Conservation (phyloP, 2,888 invertebrate genomes). For the Frankliniella fusca region DNA sequence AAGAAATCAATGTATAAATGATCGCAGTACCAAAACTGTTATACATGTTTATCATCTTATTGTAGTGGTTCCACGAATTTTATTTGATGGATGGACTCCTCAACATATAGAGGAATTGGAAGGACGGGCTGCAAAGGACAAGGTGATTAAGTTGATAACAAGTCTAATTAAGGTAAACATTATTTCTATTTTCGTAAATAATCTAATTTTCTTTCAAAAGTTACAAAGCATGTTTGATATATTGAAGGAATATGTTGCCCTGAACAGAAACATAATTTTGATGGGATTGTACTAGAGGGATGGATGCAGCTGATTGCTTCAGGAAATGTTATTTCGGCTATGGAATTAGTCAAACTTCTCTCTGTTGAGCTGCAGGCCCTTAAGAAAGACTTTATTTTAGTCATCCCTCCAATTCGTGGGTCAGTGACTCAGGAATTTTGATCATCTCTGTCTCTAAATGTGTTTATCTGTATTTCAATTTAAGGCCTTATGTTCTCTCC, state of each 20-base stretch:
- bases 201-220: not conserved
- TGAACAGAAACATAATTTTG: slow-evolving; percentile 65
- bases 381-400: slow-evolving; percentile 63
- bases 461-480: not conserved
- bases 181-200: not conserved
- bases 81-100: slow-evolving; percentile 82
- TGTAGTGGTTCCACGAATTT: slow-evolving; percentile 78
- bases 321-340: slow-evolving; percentile 54
- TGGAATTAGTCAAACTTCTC: slow-evolving; percentile 61
- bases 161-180: slow-evolving; percentile 49
- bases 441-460: not conserved
- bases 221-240: not conserved
- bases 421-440: slow-evolving; percentile 44
- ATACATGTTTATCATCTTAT: slow-evolving; percentile 22
- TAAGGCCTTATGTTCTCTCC: slow-evolving; percentile 50
- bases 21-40: too few species aligned
- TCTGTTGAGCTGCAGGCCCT: slow-evolving; percentile 50
- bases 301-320: slow-evolving; percentile 78
- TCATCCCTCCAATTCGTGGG: slow-evolving; percentile 72
- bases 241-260: not conserved
- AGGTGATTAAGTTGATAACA: not conserved
- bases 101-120: slow-evolving; percentile 65
- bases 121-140: not conserved
- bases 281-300: slow-evolving; percentile 86
- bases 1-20: too few species aligned